These are phyloP conservation scores for Paradoxurus hermaphroditus DNA, from an alignment of 2,113 vertebrate genomes.

Conservation along the genomic window DNA sequence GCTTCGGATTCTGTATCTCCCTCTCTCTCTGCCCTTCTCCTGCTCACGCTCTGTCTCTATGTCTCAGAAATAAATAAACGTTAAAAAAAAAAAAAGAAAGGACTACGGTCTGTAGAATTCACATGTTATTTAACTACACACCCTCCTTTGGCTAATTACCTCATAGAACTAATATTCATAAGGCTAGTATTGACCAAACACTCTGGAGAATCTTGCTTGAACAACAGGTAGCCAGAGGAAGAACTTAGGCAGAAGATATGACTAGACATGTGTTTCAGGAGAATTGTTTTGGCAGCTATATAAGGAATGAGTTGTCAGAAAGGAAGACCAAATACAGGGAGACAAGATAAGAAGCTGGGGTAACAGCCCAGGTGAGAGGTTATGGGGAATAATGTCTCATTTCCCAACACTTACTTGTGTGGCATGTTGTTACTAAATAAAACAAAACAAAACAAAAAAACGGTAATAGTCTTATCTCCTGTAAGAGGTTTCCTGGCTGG, in stretches of 20 bases:
- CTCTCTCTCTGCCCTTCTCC: too few species aligned
- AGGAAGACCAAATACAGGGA: conserved; percentile 8
- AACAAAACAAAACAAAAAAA: background rate
- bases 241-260: conserved; percentile 9
- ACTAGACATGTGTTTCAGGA: conserved; percentile 44
- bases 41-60: too few species aligned
- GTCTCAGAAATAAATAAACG: too few species aligned
- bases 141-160: background rate
- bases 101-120: background rate
- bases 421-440: background rate
- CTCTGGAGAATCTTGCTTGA: background rate
- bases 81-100: too few species aligned
- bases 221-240: background rate
- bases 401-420: conserved; percentile 8
- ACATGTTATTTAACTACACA: background rate
- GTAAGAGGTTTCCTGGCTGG: background rate
- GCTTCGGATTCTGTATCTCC: too few species aligned
- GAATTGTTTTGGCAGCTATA: conserved; percentile 12
- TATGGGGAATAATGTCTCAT: background rate
- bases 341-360: background rate
- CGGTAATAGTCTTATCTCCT: background rate
- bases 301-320: background rate
- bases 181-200: background rate
- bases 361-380: conserved; percentile 48
- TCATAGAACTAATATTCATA: background rate